A percentile compares a stretch with the other conserved stretches of the same genome.
Conservation (phyloP, 2,797 vertebrate genomes). For the Aulostomus chinensis region DNA sequence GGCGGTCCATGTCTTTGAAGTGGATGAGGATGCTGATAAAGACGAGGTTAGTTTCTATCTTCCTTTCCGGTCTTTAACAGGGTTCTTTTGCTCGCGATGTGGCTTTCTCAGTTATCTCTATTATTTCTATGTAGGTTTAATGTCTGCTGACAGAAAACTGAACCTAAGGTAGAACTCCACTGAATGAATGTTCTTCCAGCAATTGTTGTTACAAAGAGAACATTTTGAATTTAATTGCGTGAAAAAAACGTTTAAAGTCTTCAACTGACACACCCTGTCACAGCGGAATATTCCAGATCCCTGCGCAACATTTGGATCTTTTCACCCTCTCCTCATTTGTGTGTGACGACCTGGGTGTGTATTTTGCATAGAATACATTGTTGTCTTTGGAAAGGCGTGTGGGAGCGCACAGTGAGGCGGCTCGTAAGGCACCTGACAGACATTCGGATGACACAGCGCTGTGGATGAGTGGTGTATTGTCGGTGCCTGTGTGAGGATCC, state of each 20-base stretch:
- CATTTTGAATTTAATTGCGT: conserved; percentile 20
- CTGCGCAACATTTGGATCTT: conserved; percentile 32
- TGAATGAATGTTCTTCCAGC: no score
- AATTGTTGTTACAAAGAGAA: conserved; percentile 9
- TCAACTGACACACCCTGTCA: no score
- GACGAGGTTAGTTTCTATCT: conserved; percentile 88
- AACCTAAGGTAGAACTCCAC: no score
- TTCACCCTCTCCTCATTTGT: conserved; percentile 26
- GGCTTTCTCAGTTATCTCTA: neutral
- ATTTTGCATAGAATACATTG: conserved; percentile 29
- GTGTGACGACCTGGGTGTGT: conserved; percentile 31
- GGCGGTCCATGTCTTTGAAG: conserved; percentile 94
- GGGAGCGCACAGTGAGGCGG: no score
- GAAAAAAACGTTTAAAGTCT: no score
- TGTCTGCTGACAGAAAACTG: no score
- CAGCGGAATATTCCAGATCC: no score
- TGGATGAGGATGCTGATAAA: conserved; percentile 98
- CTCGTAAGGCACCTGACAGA: conserved; percentile 36
- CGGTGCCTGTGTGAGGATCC: no score
- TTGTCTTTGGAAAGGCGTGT: conserved; percentile 46
- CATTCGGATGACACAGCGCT: conserved; percentile 14
- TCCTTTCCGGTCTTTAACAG: neutral
- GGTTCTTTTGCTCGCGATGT: no score
- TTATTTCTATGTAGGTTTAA: no score
- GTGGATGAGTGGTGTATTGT: no score